Evolutionary conservation across 1,140 invertebrate species (phyloP).

Genomic region (Brachionus koreanus): DNA sequence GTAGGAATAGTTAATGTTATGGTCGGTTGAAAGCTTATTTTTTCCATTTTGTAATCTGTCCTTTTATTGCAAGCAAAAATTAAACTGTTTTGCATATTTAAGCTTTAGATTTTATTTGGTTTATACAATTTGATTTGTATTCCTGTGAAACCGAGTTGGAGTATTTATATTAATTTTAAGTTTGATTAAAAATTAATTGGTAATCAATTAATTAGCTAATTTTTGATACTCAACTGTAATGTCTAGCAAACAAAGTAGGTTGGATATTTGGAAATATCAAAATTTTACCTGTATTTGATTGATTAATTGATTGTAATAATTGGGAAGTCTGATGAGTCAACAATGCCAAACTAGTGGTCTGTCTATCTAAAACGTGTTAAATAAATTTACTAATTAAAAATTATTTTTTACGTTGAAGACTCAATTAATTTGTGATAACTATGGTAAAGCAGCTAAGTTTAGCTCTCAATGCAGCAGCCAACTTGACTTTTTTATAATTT

Average conservation of each 20-base stretch:
- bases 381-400: not conserved
- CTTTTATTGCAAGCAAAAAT: not conserved
- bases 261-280: not conserved
- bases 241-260: slow-evolving; percentile 1
- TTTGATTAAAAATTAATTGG: not conserved
- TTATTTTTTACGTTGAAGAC: not conserved
- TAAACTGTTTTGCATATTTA: not conserved
- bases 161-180: not conserved
- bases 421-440: not conserved
- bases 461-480: not conserved
- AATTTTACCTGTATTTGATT: not conserved
- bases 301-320: slow-evolving; percentile 40
- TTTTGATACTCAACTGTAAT: slow-evolving; percentile 33
- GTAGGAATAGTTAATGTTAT: not conserved
- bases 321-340: slow-evolving; percentile 21
- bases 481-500: not conserved
- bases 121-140: not conserved
- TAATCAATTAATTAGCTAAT: slow-evolving; percentile 41
- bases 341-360: not conserved
- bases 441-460: not conserved
- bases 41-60: not conserved
- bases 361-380: slow-evolving; percentile 10
- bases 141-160: not conserved
- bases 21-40: not conserved
- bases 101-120: not conserved